Evolutionary conservation across 2,888 invertebrate species (phyloP).

Genomic region (Sepiola atlantica): DNA sequence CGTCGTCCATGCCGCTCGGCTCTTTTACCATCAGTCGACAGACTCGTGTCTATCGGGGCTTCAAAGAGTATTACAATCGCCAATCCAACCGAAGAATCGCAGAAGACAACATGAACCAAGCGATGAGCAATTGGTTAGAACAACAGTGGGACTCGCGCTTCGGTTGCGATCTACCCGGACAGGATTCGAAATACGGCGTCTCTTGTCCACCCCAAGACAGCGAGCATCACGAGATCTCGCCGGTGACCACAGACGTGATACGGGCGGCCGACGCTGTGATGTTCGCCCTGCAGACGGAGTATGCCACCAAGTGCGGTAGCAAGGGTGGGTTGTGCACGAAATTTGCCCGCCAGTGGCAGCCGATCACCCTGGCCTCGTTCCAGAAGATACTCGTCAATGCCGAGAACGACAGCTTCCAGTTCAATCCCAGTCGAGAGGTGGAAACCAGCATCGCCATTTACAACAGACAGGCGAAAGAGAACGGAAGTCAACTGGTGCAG

Average conservation of each 20-base stretch:
- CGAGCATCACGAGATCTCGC: not conserved
- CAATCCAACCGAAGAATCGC: not conserved
- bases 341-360: slow-evolving; percentile 53
- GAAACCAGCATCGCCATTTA: slow-evolving; percentile 43
- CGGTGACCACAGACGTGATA: slow-evolving; percentile 55
- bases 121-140: slow-evolving; percentile 49
- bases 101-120: not conserved
- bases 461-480: not conserved
- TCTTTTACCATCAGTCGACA: not conserved
- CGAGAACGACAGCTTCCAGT: slow-evolving; percentile 51
- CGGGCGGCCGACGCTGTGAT: slow-evolving; percentile 58
- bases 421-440: slow-evolving; percentile 48
- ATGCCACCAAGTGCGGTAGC: slow-evolving; percentile 54
- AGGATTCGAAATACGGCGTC: not conserved
- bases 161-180: slow-evolving; percentile 48
- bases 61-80: slow-evolving; percentile 36
- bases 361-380: slow-evolving; percentile 50
- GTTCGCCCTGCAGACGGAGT: slow-evolving; percentile 56
- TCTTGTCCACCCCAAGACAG: not conserved
- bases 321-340: slow-evolving; percentile 55
- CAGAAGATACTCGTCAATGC: slow-evolving; percentile 53
- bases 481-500: not conserved
- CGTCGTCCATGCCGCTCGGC: not conserved
- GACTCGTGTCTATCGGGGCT: not conserved
- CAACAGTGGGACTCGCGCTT: slow-evolving; percentile 49